Base-by-base conservation (phyloP, 2,113 vertebrate genomes). In the Hemibagrus wyckioides region DNA sequence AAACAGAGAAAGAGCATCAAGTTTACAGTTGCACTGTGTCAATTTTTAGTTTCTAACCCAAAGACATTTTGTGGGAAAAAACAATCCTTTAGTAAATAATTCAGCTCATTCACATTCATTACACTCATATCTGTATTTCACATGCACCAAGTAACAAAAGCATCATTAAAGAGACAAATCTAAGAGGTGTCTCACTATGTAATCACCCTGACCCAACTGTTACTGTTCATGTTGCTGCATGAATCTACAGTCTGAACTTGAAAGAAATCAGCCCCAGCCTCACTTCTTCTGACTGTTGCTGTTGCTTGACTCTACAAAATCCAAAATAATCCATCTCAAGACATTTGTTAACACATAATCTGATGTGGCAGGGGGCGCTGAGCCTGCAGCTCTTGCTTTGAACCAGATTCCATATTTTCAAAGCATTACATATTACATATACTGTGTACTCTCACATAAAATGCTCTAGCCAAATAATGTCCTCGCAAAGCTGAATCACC, bases 401-500 rank as follows among this genome's bases (percentile, higher is more conserved):
- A 17, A 0, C 5, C 44, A 52, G 36, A 73, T n/a, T 77, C 25
- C 48, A 75, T 75, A 4, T 73, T 73, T 73, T 25, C 19, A 36
- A n/a, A n/a, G n/a, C 65, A 36, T 19, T 69, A 69, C 41, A 44
- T 44, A 44, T 44, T 44, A 6, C 3, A 6, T 36, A 48, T 19
- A 52, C 28, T 67, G 50, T 52, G 36, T 77, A 52, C 54, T 6
- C 41, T 56, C 11, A n/a, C 19, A 21, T 30, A 48, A 76, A 14
- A 59, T 41, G 50, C 19, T 25, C 54, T 57, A 56, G 36, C 28
- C 41, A 76, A 77, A 59, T 54, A 76, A 30, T 10, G 3, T 9
- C 33, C 84, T 87, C 71, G 86, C 85, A 92, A 93, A 93, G 88
- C 88, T 89, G 59, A 44, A 82, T 80, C 80, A 87, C 87, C 88